Evolutionary conservation across 2,888 invertebrate species (phyloP).

Genomic region (Argyresthia goedartella): DNA sequence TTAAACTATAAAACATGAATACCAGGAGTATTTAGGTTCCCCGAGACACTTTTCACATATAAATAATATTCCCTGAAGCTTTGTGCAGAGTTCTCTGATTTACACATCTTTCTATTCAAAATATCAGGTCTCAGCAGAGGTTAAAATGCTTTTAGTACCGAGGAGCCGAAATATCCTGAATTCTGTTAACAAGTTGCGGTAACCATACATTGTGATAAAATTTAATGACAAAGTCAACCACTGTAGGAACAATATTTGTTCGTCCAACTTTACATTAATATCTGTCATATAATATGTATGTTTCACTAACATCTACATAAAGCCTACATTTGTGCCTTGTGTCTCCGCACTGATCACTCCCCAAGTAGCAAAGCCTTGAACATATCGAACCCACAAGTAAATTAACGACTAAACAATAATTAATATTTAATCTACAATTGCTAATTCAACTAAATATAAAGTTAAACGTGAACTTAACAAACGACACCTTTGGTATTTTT

Average conservation of each 20-base stretch:
- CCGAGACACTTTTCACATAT: too few relatives aligned
- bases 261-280: slow-evolving; percentile 12
- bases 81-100: too few relatives aligned
- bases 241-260: slow-evolving; percentile 30
- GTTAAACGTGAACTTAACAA: slow-evolving; percentile 22
- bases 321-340: slow-evolving; percentile 53
- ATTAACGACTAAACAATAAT: not conserved
- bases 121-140: too few relatives aligned
- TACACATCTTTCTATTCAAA: too few relatives aligned
- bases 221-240: too few relatives aligned
- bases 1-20: too few relatives aligned
- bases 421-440: slow-evolving; percentile 5
- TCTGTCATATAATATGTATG: slow-evolving; percentile 25
- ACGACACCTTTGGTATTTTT: slow-evolving; percentile 36
- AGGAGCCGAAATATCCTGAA: too few relatives aligned
- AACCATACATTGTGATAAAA: too few relatives aligned
- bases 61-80: too few relatives aligned
- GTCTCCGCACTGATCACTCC: slow-evolving; percentile 18
- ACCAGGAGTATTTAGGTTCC: too few relatives aligned
- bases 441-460: slow-evolving; percentile 14
- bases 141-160: too few relatives aligned
- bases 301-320: slow-evolving; percentile 58
- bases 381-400: slow-evolving; percentile 2
- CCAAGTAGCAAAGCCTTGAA: not conserved
- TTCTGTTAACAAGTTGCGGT: too few relatives aligned